A percentile compares a stretch with the other conserved stretches of the same genome.
Conservation (phyloP, 2,797 vertebrate species). For the Mycteria americana region DNA sequence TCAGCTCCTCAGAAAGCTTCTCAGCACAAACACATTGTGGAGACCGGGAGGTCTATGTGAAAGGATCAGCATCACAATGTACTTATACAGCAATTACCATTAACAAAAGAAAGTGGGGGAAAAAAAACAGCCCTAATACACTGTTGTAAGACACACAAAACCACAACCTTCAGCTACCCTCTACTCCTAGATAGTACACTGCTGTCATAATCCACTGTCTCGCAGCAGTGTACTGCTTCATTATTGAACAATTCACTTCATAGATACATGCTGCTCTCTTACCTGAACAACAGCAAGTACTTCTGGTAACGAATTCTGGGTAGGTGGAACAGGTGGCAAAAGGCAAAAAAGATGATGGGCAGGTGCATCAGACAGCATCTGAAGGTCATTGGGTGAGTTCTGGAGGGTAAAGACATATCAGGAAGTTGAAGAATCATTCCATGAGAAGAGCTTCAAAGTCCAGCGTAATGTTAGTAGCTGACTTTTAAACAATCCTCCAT, state of each 20-base stretch:
- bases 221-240: background rate
- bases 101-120: fast-evolving
- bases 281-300: constrained; percentile 97
- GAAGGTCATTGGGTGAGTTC: constrained; percentile 98
- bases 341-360: constrained; percentile 98
- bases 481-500: background rate
- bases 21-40: background rate
- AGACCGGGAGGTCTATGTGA: background rate
- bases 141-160: background rate
- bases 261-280: background rate
- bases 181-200: background rate
- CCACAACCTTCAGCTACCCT: background rate
- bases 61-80: background rate
- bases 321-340: constrained; percentile 91
- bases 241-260: background rate
- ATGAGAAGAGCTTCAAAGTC: background rate
- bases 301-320: constrained; percentile 94
- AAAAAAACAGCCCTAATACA: fast-evolving
- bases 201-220: background rate
- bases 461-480: background rate
- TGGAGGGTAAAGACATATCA: constrained; percentile 46
- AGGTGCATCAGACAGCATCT: constrained; percentile 96
- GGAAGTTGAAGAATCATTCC: background rate
- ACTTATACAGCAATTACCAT: background rate
- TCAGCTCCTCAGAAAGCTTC: background rate